Base-by-base conservation (phyloP, 2,797 vertebrate genomes). In the Monodelphis domestica region DNA sequence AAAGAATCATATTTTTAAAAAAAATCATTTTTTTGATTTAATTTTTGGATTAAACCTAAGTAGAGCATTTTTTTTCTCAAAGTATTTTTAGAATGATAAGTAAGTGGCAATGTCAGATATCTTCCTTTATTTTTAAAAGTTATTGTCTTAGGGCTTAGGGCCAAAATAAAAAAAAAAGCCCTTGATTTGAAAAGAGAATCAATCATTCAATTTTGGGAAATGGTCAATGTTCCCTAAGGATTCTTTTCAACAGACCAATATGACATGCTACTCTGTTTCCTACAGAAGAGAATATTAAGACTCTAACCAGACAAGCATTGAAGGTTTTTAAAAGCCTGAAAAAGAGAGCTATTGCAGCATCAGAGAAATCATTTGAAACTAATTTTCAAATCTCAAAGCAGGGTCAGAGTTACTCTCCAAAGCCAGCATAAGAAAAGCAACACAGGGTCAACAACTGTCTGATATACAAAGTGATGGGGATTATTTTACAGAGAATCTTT, bases 301-400 rank as follows among this genome's bases (percentile, higher is more conserved):
- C 5, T 55, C 54, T 5, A 56, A 91, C 38, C 38, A 45, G 38
- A 84, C 38, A 89, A 55, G 78, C 15, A 45, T 33, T 55, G 50
- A 3, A 78, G 91, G 90, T 92, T 91, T 55, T 93, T 0, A 93
- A 89, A 78, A 51, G 87, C 91, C 30, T 91, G 89, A 90, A 53
- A 5, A 90, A 88, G 45, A 88, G 0, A 94, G 21, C 0, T 78
- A 29, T 51, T 89, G 24, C 0, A 89, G 88, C 89, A n/a, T 55
- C 51, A 91, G 54, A 70, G 38, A 84, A 84, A 84, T 87, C 56
- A 59, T 91, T 95, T 93, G 90, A 84, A 84, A 90, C 50, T 54
- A 1, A 28, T 93, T 97, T 96, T 93, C 52, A 14, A 84, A 38
- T n/a, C 95, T 21, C 88, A 94, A 53, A 95, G 93, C 89, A 52